Evolutionary conservation across 1,140 invertebrate species (phyloP).

Genomic region (Zeugodacus cucurbitae): DNA sequence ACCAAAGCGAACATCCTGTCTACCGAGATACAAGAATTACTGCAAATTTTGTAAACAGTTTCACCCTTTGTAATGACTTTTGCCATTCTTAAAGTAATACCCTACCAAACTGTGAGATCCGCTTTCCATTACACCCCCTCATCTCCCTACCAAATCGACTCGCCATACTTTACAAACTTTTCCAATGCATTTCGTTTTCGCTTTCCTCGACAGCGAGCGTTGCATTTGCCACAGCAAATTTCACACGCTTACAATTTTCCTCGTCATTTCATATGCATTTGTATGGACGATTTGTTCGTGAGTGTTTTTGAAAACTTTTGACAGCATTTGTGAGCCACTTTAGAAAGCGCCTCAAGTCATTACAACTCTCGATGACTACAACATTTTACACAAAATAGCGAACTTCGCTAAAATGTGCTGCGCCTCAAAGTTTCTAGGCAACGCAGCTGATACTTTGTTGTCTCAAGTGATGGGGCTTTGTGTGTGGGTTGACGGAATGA

Average conservation of each 20-base stretch:
- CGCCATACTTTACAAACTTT: not conserved
- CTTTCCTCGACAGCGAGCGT: not conserved
- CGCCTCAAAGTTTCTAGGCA: not conserved
- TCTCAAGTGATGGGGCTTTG: not conserved
- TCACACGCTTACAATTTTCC: not conserved
- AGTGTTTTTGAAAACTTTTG: not conserved
- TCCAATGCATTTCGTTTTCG: not conserved
- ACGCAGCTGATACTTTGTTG: not conserved
- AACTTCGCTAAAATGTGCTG: not conserved
- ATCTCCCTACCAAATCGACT: not conserved
- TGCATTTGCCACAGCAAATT: not conserved
- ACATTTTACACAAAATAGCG: not conserved
- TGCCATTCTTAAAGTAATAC: no score
- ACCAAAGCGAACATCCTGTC: no score
- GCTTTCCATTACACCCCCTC: no score
- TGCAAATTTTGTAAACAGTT: no score
- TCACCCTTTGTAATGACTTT: no score
- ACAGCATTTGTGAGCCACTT: not conserved
- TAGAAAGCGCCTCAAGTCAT: constrained; percentile 9
- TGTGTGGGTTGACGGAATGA: not conserved
- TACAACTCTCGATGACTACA: not conserved
- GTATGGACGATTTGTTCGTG: not conserved
- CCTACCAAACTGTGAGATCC: no score
- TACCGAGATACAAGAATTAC: no score
- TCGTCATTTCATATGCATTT: not conserved